Percentiles rank a stretch among this genome's conserved stretches.
phyloP scores from a whole-genome alignment of 2,888 invertebrate species.

The Drosophila aldrichi region DNA sequence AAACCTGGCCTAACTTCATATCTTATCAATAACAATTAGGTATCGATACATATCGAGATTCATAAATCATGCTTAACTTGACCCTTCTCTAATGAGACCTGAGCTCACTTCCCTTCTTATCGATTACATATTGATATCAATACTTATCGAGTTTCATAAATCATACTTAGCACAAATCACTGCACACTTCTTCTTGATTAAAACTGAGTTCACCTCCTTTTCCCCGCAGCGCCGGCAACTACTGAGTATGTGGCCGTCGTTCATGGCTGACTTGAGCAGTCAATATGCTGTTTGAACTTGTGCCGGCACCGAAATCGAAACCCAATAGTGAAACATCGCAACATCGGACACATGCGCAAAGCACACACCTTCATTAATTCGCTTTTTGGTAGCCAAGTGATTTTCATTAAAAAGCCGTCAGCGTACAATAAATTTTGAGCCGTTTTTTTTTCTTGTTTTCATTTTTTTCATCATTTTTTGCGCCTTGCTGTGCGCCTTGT shows the following conservation, averaged over 20 bases:
- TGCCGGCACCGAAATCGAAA: slow-evolving; percentile 55
- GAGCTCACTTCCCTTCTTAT: neutral
- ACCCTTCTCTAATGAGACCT: too few species aligned
- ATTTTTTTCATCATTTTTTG: slow-evolving; percentile 42
- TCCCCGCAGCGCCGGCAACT: neutral
- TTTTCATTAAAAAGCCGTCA: slow-evolving; percentile 81
- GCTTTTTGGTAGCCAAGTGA: slow-evolving; percentile 75
- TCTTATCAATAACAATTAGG: neutral
- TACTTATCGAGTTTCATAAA: neutral
- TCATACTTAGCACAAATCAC: neutral
- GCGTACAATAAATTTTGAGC: slow-evolving; percentile 77
- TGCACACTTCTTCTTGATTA: neutral
- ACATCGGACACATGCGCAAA: slow-evolving; percentile 54
- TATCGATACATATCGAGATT: neutral
- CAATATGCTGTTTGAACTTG: slow-evolving; percentile 55
- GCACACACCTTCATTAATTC: slow-evolving; percentile 70
- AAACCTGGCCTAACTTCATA: too few species aligned
- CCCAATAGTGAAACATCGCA: slow-evolving; percentile 38
- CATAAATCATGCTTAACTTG: too few species aligned
- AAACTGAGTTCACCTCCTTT: neutral
- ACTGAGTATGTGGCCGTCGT: neutral
- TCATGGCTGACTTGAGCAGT: neutral
- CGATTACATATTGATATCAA: neutral
- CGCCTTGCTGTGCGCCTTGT: slow-evolving; percentile 56
- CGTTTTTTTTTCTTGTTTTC: slow-evolving; percentile 50